Conservation (phyloP, 2,888 invertebrate species). For the Hoplodrina ambigua region DNA sequence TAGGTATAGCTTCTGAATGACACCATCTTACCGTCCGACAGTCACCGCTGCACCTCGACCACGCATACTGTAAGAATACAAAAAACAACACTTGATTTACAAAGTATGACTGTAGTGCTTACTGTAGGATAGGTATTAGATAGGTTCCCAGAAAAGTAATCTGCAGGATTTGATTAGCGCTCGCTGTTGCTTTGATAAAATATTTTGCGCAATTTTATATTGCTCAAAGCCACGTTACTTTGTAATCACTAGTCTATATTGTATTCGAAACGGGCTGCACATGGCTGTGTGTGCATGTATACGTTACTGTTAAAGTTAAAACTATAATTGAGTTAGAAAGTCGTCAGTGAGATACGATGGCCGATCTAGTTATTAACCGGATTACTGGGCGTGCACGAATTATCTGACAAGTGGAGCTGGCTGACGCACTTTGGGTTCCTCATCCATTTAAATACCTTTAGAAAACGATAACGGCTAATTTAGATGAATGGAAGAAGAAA, state of each 20-base stretch:
- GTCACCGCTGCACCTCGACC: too few species aligned
- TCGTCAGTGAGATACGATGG: slow-evolving; percentile 65
- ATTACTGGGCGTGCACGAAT: slow-evolving; percentile 62
- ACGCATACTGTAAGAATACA: too few species aligned
- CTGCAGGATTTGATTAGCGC: neutral
- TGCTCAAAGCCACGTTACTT: neutral
- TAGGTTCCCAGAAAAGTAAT: neutral
- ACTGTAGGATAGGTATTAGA: too few species aligned
- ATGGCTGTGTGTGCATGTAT: neutral
- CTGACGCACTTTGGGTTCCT: slow-evolving; percentile 19
- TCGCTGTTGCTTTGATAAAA: neutral
- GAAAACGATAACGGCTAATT: too few species aligned
- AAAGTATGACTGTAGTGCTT: neutral
- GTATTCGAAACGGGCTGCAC: neutral
- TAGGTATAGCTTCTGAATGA: too few species aligned
- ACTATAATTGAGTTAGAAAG: slow-evolving; percentile 67
- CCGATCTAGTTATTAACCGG: slow-evolving; percentile 69
- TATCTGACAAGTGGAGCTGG: slow-evolving; percentile 33
- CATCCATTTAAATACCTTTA: neutral
- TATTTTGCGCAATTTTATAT: neutral
- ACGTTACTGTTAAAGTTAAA: slow-evolving; percentile 33
- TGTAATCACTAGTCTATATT: neutral
- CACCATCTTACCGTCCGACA: too few species aligned
- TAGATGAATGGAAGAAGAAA: too few species aligned
- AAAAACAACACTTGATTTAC: neutral